Base-by-base conservation (phyloP, 2,888 invertebrate species). In the Agrochola litura region DNA sequence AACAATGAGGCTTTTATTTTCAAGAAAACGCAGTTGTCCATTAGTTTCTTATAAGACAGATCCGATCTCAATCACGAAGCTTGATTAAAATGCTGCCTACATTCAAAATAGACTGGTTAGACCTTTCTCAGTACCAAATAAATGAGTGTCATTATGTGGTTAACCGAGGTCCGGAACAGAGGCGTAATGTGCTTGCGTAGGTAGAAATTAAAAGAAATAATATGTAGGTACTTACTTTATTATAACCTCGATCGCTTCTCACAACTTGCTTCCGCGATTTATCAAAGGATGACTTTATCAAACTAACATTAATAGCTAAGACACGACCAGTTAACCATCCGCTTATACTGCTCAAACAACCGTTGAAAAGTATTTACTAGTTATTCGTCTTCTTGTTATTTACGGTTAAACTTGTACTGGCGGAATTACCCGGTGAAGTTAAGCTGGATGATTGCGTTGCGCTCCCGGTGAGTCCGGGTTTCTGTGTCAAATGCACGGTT, bases 401-500 rank as follows among this genome's bases (percentile, higher is more conserved):
- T 85, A 68, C 82, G 70, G 56, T 82, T n/a, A 54, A 85, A 79
- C 76, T 84, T 85, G 52, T 63, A 41, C 75, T 22, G 64, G 65
- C 30, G 41, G 76, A 86, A 86, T 81, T 87, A 79, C 77, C 77
- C 71, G 46, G 43, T 25, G 41, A 80, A 83, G 77, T 77, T 87
- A 73, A 81, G 79, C 81, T 73, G 66, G 79, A 78, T 79, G 85
- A 83, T 86, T 84, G 81, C 76, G 77, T 78, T 71, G 66, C 71
- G 52, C 75, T 73, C 71, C 58, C 58, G 19, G 68, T 70, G 61
- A 77, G 77, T 66, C 70, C 61, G 70, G 76, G 70, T 83, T 86
- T 85, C 81, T 79, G 79, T 85, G 83, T 81, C 81, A 81, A 85
- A 85, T 81, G 75, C 78, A 60, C 37, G 77, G 73, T 81, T 78